phyloP scores from a whole-genome alignment of 2,113 vertebrate genomes.

The Pungitius pungitius region DNA sequence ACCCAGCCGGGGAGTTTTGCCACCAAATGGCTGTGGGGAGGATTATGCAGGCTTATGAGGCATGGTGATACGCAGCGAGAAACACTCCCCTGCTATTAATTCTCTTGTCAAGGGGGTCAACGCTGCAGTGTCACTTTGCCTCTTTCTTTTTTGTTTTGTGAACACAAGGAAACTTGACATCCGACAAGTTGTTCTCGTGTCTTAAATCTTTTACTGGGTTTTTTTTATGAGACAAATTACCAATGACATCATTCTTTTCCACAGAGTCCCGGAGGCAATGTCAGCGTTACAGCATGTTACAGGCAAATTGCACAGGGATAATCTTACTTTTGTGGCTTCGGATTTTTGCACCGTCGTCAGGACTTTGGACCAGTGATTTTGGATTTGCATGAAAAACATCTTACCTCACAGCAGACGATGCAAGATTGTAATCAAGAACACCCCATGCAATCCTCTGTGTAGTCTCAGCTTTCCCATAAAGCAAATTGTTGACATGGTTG shows the following conservation, averaged over 20 bases:
- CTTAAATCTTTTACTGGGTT: not conserved
- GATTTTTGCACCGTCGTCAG: not conserved
- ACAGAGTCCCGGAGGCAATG: conserved; percentile 4
- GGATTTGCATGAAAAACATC: conserved; percentile 10
- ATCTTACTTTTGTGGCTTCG: conserved; percentile 30
- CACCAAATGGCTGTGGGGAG: conserved; percentile 69
- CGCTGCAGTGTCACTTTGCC: conserved; percentile 43
- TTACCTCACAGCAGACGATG: not conserved
- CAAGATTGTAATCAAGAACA: not conserved
- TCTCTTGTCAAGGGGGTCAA: conserved; percentile 46
- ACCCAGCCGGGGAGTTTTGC: conserved; percentile 69
- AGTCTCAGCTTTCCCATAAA: not conserved
- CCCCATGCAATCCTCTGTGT: not conserved
- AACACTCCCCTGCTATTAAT: conserved; percentile 63
- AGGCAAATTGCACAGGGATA: conserved; percentile 18
- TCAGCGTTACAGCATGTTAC: conserved; percentile 32
- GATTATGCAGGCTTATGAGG: conserved; percentile 71
- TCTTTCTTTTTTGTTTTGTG: conserved; percentile 27
- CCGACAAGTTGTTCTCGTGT: conserved; percentile 13
- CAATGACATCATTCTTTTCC: conserved; percentile 20
- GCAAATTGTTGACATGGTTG: not conserved
- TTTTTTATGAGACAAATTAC: conserved; percentile 15
- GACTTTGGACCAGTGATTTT: conserved; percentile 13
- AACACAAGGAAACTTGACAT: conserved; percentile 35
- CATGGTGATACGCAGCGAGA: conserved; percentile 65